Percentiles rank a stretch among this genome's conserved stretches.
phyloP scores from a whole-genome alignment of 1,140 invertebrate genomes.

The Linepithema humile region DNA sequence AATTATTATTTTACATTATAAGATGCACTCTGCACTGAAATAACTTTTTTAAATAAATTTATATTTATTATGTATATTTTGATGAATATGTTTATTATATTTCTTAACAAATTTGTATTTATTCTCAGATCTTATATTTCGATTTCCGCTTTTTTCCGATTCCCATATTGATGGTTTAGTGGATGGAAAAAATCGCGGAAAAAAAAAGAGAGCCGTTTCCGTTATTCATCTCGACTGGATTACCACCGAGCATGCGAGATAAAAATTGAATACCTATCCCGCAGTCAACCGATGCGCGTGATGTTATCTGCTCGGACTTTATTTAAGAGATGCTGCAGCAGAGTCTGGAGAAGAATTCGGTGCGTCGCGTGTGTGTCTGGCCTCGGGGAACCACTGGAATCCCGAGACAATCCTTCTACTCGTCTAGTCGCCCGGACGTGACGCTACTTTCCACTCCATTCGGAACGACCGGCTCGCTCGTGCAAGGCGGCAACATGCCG shows the following conservation, averaged over 20 bases:
- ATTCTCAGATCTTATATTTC: background rate
- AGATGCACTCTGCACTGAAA: too few species aligned
- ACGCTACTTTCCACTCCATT: conserved; percentile 36
- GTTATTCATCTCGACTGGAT: conserved; percentile 35
- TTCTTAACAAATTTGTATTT: background rate
- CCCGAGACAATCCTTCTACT: conserved; percentile 57
- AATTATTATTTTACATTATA: background rate
- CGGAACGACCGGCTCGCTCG: conserved; percentile 15
- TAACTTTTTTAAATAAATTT: too few species aligned
- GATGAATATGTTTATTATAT: too few species aligned
- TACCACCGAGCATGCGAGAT: conserved; percentile 7
- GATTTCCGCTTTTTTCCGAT: background rate
- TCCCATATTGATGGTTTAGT: background rate
- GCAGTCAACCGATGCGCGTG: conserved; percentile 30
- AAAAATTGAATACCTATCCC: conserved; percentile 39
- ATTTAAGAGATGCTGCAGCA: conserved; percentile 22
- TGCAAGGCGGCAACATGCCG: background rate
- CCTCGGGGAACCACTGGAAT: conserved; percentile 5
- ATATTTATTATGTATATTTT: too few species aligned
- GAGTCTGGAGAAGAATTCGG: background rate
- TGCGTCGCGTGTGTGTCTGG: conserved; percentile 1
- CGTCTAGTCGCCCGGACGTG: conserved; percentile 54
- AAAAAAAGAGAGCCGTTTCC: background rate
- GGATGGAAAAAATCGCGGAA: background rate
- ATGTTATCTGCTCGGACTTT: conserved; percentile 39